Evolutionary conservation across 1,140 invertebrate species (phyloP), one percentile per base, ranked within the genome.

Genomic region (Bombyx mori): DNA sequence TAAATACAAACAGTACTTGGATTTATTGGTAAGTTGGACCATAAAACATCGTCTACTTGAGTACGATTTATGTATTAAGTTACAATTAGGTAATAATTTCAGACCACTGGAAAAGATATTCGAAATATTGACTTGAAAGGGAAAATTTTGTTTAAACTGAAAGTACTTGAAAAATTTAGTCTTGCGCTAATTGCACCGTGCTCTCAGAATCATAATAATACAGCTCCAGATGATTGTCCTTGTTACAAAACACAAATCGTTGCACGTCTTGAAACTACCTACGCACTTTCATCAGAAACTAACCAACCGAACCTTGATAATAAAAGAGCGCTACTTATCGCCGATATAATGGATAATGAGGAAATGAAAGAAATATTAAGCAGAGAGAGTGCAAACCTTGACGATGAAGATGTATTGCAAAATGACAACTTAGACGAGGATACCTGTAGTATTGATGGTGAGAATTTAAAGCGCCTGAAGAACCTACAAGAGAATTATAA

Each of bases 131-230:
- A 85, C 54, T 73, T 85, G 46, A 85, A 77, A 66, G 82, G 77
- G 35, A 85, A 79, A 70, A 87, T 87, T 51, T 56, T 84, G n/a
- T 85, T 73, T 56, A 85, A 85, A 66, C 65, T 87, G n/a, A 85
- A 82, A 62, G 69, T 85, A 8, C 64, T 87, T 44, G 82, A 87
- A 65, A 84, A 83, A 58, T 87, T 87, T 68, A 66, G 73, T 60
- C 56, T 74, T 8, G 83, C 82, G 9, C 53, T 87, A 47, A 74
- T 85, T 56, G 75, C 83, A 18, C 83, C 83, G 8, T 87, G 83
- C 57, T 75, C 71, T 7, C 69, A 77, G 71, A 69, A 72, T 7
- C 62, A 62, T 26, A 57, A 52, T 42, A 12, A 56, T 26, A 43
- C 8, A 9, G 26, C 47, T 6, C 12, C 56, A 42, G 50, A 66